Evolutionary conservation across 2,797 vertebrate genomes (phyloP).

Genomic region (Diplodus sargus): DNA sequence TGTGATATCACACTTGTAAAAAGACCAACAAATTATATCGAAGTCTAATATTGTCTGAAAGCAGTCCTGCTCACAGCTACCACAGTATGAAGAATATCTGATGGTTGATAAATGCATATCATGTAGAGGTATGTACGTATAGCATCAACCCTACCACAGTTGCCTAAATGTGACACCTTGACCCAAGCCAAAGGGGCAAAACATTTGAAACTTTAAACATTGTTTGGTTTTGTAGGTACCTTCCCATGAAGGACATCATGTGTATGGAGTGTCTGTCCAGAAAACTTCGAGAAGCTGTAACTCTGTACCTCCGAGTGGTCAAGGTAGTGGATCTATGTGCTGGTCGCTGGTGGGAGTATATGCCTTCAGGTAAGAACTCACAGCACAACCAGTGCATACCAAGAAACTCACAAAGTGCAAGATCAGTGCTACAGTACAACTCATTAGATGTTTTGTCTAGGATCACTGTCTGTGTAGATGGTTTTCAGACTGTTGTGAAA

Average conservation of each 20-base stretch:
- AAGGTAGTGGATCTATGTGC: slow-evolving; percentile 98
- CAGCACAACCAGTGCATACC: neutral
- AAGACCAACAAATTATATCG: too few relatives aligned
- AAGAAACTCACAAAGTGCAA: neutral
- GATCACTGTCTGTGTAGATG: neutral
- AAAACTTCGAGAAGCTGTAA: slow-evolving; percentile 96
- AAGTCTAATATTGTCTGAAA: neutral
- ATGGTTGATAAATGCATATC: too few relatives aligned
- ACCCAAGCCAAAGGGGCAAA: neutral
- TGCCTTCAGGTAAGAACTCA: slow-evolving; percentile 93
- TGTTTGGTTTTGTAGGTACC: slow-evolving; percentile 87
- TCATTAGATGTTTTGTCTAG: neutral
- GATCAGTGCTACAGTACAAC: neutral
- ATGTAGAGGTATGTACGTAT: too few relatives aligned
- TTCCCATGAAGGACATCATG: slow-evolving; percentile 98
- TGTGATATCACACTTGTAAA: neutral
- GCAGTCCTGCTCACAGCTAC: neutral
- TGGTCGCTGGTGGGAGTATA: slow-evolving; percentile 98
- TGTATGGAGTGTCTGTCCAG: slow-evolving; percentile 98
- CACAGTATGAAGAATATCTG: too few relatives aligned
- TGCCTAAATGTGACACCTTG: neutral
- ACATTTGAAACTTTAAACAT: neutral
- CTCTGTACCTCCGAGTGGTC: slow-evolving; percentile 94
- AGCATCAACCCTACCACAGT: too few relatives aligned
- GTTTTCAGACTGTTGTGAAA: neutral